A percentile compares a stretch with the other conserved stretches of the same genome.
These are phyloP conservation scores for Autographa gamma DNA, from an alignment of 2,888 invertebrate species.

Conservation along the genomic window DNA sequence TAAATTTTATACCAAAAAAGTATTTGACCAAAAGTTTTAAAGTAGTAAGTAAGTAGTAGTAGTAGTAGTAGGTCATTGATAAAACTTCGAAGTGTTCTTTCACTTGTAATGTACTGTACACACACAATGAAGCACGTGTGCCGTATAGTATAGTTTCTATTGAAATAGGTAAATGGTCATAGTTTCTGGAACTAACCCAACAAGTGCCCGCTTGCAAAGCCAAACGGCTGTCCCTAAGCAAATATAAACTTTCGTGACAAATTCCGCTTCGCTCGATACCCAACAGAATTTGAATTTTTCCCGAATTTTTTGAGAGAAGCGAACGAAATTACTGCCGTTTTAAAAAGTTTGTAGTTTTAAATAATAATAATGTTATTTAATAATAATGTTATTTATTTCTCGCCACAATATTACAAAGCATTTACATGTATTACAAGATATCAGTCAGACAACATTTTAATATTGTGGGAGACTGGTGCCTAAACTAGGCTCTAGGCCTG, in stretches of 20 bases:
- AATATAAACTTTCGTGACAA: constrained; percentile 37
- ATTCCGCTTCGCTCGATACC: constrained; percentile 2
- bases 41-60: too few relatives aligned
- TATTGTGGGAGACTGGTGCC: too few relatives aligned
- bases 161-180: not conserved
- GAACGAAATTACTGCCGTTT: not conserved
- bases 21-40: too few relatives aligned
- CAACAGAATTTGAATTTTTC: not conserved
- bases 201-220: constrained; percentile 13
- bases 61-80: too few relatives aligned
- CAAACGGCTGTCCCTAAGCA: constrained; percentile 29
- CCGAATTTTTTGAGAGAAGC: not conserved
- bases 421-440: too few relatives aligned
- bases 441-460: too few relatives aligned
- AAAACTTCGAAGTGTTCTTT: not conserved
- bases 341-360: not conserved
- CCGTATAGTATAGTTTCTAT: not conserved
- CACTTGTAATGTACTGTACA: too few relatives aligned
- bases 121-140: not conserved
- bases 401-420: too few relatives aligned
- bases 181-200: constrained; percentile 11
- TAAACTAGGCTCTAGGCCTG: too few relatives aligned
- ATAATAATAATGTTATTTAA: too few relatives aligned
- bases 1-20: too few relatives aligned
- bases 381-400: too few relatives aligned